phyloP scores from a whole-genome alignment of 2,888 invertebrate genomes.

The Oscheius sp. region DNA sequence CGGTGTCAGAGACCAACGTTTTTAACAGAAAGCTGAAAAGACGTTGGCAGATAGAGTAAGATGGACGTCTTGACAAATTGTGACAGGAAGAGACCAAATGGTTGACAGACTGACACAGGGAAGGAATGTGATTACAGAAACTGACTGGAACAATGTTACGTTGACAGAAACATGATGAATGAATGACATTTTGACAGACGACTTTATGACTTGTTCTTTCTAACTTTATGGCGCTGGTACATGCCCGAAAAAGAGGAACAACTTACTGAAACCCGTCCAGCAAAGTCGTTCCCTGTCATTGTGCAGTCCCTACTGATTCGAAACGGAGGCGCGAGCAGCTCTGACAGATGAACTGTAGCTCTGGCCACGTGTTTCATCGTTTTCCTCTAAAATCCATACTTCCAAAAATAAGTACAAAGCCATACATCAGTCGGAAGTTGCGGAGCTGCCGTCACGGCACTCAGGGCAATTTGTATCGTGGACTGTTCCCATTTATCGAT shows the following conservation, averaged over 20 bases:
- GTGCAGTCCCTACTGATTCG: conserved; percentile 50
- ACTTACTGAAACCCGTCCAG: conserved; percentile 44
- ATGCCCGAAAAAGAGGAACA: no score
- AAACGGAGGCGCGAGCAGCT: conserved; percentile 50
- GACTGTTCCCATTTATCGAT: conserved; percentile 22
- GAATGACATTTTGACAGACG: no score
- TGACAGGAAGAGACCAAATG: no score
- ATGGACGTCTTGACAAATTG: no score
- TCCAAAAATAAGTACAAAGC: not conserved
- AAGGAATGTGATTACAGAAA: no score
- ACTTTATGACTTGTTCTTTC: no score
- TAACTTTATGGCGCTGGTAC: no score
- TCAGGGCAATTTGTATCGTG: not conserved
- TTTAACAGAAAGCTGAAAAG: no score
- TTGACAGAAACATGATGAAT: not conserved
- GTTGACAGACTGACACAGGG: no score
- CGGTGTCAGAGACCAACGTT: no score
- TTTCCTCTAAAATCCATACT: not conserved
- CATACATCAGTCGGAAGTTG: not conserved
- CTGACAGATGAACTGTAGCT: conserved; percentile 44
- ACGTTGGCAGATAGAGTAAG: no score
- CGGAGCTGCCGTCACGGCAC: not conserved
- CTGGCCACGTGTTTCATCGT: conserved; percentile 47
- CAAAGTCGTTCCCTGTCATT: conserved; percentile 48
- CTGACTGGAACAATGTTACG: no score